A percentile compares a stretch with the other conserved stretches of the same genome.
phyloP scores from a whole-genome alignment of 2,797 vertebrate species.

The Hozukius guyotensis region DNA sequence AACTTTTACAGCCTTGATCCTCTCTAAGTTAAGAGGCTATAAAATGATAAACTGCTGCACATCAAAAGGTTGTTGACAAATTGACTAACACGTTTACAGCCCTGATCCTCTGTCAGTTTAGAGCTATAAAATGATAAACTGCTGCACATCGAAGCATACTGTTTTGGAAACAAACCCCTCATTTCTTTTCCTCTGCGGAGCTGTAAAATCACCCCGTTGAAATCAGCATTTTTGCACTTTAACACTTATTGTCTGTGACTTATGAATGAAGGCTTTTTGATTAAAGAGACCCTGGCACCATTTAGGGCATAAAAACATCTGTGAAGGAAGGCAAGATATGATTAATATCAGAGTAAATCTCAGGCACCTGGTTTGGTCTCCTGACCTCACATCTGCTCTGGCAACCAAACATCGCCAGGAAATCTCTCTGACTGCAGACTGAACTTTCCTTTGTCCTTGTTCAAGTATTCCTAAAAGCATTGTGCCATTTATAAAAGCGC shows the following conservation, averaged over 20 bases:
- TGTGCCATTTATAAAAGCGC: neutral
- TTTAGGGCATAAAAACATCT: slow-evolving; percentile 50
- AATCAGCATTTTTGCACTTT: neutral
- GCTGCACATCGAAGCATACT: neutral
- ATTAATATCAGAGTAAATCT: slow-evolving; percentile 66
- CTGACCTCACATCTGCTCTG: slow-evolving; percentile 63
- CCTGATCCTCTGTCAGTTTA: neutral
- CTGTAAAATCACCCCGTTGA: slow-evolving; percentile 6
- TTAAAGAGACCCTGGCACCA: slow-evolving; percentile 29
- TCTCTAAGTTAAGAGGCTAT: too few species aligned
- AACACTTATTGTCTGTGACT: slow-evolving; percentile 8
- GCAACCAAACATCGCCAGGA: slow-evolving; percentile 39
- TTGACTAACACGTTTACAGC: slow-evolving; percentile 1
- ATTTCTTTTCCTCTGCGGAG: neutral
- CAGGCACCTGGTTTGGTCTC: slow-evolving; percentile 65
- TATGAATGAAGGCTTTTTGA: slow-evolving; percentile 35
- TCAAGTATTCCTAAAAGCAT: slow-evolving; percentile 17
- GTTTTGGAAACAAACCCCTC: slow-evolving; percentile 36
- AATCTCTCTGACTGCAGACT: slow-evolving; percentile 26
- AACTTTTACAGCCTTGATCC: too few species aligned
- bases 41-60: neutral
- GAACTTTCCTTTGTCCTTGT: slow-evolving; percentile 28
- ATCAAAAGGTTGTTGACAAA: slow-evolving; percentile 7
- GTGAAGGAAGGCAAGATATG: slow-evolving; percentile 37
- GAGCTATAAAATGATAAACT: slow-evolving; percentile 25